Evolutionary conservation across 2,888 invertebrate species (phyloP).

Genomic region (Pseudeuparius sepicola): DNA sequence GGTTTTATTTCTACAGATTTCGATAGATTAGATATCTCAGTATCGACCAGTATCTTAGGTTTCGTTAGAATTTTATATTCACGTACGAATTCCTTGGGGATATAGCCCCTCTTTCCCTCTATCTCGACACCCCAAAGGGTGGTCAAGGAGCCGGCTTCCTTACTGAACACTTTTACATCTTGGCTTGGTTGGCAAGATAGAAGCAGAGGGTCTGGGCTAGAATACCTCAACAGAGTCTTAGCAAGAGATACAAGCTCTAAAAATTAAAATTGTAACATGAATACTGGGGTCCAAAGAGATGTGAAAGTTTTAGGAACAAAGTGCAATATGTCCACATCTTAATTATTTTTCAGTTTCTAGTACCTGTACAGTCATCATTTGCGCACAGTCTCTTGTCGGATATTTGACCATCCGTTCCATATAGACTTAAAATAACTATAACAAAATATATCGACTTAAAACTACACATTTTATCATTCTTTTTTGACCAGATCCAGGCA

Average conservation of each 20-base stretch:
- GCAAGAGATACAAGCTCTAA: constrained; percentile 49
- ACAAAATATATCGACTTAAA: constrained; percentile 35
- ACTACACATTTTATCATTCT: constrained; percentile 37
- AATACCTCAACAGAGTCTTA: constrained; percentile 48
- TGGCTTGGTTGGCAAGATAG: constrained; percentile 51
- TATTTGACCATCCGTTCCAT: constrained; percentile 38
- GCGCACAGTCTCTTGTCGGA: constrained; percentile 63
- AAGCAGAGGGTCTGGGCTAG: constrained; percentile 44
- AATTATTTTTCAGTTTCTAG: constrained; percentile 11
- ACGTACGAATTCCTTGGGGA: constrained; percentile 46
- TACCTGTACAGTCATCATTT: constrained; percentile 61
- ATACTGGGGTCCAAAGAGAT: constrained; percentile 1
- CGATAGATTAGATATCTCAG: constrained; percentile 34
- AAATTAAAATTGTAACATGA: constrained; percentile 14
- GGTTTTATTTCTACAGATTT: constrained; percentile 21
- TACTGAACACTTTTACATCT: constrained; percentile 55
- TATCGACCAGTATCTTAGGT: constrained; percentile 38
- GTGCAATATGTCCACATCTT: constrained; percentile 8
- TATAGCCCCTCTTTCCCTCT: constrained; percentile 58
- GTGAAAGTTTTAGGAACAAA: not conserved
- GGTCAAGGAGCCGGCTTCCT: constrained; percentile 51
- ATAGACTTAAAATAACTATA: constrained; percentile 34
- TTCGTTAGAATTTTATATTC: constrained; percentile 47
- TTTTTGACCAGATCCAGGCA: constrained; percentile 31
- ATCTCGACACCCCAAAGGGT: constrained; percentile 63